Conservation (phyloP, 1,140 invertebrate species). For the Drosophila sp. region DNA sequence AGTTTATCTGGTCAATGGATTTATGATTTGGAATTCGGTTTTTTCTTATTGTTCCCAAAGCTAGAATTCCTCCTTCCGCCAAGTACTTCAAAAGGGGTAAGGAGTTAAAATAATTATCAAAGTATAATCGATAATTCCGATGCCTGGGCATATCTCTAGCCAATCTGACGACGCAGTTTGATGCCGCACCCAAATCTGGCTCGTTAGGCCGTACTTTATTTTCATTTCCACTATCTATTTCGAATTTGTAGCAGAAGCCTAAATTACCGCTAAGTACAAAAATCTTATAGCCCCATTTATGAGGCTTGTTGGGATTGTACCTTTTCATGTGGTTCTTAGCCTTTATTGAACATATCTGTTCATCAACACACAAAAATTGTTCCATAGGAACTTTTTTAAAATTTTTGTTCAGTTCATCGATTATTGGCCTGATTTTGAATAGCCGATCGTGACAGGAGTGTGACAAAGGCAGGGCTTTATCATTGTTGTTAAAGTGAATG, state of each 20-base stretch:
- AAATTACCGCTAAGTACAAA: conserved; percentile 46
- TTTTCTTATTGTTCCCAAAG: too few relatives aligned
- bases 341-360: too few relatives aligned
- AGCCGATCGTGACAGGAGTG: conserved; percentile 12
- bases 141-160: too few relatives aligned
- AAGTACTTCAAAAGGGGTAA: too few relatives aligned
- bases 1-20: conserved; percentile 1
- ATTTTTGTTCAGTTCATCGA: conserved; percentile 26
- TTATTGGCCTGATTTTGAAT: conserved; percentile 18
- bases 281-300: conserved; percentile 33
- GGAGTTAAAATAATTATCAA: conserved; percentile 20
- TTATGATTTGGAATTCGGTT: conserved; percentile 4
- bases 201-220: too few relatives aligned
- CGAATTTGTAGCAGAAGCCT: too few relatives aligned
- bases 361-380: conserved; percentile 27
- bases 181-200: too few relatives aligned
- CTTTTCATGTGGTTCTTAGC: too few relatives aligned
- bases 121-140: too few relatives aligned
- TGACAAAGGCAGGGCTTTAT: conserved; percentile 22
- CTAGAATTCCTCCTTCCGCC: conserved; percentile 14
- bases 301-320: too few relatives aligned
- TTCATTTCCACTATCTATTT: too few relatives aligned
- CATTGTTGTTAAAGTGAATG: conserved; percentile 7
- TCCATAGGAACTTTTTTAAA: conserved; percentile 14
- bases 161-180: conserved; percentile 28